Conservation (phyloP, 2,113 vertebrate species). For the Gadus chalcogrammus region DNA sequence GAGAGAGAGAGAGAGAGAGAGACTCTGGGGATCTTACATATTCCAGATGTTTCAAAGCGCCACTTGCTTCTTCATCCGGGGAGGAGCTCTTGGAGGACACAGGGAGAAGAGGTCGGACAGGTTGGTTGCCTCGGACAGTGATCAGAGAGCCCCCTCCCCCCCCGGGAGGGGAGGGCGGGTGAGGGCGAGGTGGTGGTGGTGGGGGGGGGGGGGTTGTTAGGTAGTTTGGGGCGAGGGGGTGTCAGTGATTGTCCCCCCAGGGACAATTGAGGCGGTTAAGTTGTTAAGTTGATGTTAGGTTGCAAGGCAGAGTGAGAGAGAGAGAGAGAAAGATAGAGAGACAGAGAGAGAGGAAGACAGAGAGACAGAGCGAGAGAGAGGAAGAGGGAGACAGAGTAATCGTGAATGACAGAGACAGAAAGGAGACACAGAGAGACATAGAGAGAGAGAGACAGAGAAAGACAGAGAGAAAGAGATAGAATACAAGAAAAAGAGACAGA, state of each 20-base stretch:
- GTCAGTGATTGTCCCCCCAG: background rate
- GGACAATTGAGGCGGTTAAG: background rate
- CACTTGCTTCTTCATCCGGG: constrained; percentile 59
- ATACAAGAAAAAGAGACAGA: no score
- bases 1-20: background rate
- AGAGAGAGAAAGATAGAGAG: background rate
- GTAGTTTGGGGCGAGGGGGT: background rate
- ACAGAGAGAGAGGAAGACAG: background rate
- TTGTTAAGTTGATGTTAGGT: constrained; percentile 15
- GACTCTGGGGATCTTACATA: constrained; percentile 65
- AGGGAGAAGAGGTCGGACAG: constrained; percentile 37
- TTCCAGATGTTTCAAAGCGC: constrained; percentile 72
- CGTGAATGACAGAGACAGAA: background rate
- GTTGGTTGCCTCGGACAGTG: constrained; percentile 12
- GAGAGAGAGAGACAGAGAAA: background rate
- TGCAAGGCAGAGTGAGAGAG: background rate
- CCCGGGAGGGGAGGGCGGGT: background rate
- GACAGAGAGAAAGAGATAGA: background rate
- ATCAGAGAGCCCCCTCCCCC: background rate
- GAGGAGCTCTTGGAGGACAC: constrained; percentile 68
- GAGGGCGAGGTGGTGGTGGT: background rate
- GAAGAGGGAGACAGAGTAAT: no score
- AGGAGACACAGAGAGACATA: no score
- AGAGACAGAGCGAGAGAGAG: no score
- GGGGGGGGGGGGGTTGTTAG: background rate